These are phyloP conservation scores for Fabriciana adippe DNA, from an alignment of 2,888 invertebrate species.

Conservation along the genomic window DNA sequence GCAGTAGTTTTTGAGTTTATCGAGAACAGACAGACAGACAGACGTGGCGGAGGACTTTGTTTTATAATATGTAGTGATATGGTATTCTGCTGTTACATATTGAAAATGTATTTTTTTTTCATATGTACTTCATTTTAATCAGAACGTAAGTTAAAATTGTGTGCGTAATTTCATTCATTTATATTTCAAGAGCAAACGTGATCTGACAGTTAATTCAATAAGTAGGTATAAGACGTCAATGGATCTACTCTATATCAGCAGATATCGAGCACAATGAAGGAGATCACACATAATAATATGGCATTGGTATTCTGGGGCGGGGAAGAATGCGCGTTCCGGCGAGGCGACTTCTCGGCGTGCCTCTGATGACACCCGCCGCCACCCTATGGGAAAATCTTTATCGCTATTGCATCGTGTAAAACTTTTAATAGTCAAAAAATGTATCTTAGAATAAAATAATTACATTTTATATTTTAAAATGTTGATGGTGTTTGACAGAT, in stretches of 20 bases:
- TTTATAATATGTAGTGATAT: too few species aligned
- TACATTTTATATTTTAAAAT: too few species aligned
- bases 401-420: conserved; percentile 5
- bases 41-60: too few species aligned
- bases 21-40: too few species aligned
- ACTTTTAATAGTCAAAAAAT: conserved; percentile 11
- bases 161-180: conserved; percentile 40
- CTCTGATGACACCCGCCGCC: conserved; percentile 45
- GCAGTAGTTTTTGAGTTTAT: too few species aligned
- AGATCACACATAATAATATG: conserved; percentile 80
- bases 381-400: conserved; percentile 40
- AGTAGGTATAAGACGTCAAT: conserved; percentile 62
- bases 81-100: too few species aligned
- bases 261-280: conserved; percentile 66
- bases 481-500: too few species aligned
- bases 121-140: neutral
- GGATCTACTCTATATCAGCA: conserved; percentile 52
- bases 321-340: conserved; percentile 74
- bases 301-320: conserved; percentile 74
- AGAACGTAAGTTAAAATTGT: conserved; percentile 9
- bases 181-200: conserved; percentile 61
- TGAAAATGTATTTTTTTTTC: too few species aligned
- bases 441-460: conserved; percentile 1
- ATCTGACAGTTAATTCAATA: conserved; percentile 54
- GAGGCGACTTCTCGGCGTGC: conserved; percentile 66